Evolutionary conservation across 2,888 invertebrate genomes (phyloP), one percentile per base, ranked within the genome.

Genomic region (Lithophane ornitopus): DNA sequence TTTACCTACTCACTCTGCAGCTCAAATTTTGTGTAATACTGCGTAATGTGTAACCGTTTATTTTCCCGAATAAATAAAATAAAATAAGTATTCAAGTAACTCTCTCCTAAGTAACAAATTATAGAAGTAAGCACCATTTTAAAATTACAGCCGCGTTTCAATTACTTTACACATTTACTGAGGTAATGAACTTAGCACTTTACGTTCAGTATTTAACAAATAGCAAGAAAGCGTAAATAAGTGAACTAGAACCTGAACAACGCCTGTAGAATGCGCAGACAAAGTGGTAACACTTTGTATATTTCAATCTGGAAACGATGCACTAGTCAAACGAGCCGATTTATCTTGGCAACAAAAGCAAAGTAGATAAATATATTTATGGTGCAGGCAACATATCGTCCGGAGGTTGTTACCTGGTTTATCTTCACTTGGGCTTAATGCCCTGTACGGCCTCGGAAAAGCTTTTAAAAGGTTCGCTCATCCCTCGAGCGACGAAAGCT

Each of bases 311-410:
- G 87, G 88, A 88, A 91, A 91, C 91, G 91, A 92, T 90, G 92
- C 90, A 90, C 92, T 92, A 93, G 93, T 93, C 92, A 93, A 93
- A 92, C 92, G 91, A 90, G 89, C 92, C 92, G 91, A 93, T 94
- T 94, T 94, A 95, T 94, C 93, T 92, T 88, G 89, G 87, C 92
- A 94, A 95, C 94, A 94, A 95, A 94, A 94, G 93, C 93, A 93
- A 92, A 93, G 92, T 92, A 95, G 94, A 94, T 94, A 93, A 93
- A 92, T 90, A 92, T 93, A 94, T 94, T 94, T 94, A 94, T 93
- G 92, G 94, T 89, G 90, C 89, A 86, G 89, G 90, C 93, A 91
- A 93, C 93, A 92, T 92, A 93, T 94, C 92, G 93, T 90, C 88
- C 89, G 84, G 87, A 91, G 92, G 93, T 93, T 93, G 92, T 93